Evolutionary conservation across 2,113 vertebrate genomes (phyloP).

Genomic region (Rhegmatorhina hoffmannsi): DNA sequence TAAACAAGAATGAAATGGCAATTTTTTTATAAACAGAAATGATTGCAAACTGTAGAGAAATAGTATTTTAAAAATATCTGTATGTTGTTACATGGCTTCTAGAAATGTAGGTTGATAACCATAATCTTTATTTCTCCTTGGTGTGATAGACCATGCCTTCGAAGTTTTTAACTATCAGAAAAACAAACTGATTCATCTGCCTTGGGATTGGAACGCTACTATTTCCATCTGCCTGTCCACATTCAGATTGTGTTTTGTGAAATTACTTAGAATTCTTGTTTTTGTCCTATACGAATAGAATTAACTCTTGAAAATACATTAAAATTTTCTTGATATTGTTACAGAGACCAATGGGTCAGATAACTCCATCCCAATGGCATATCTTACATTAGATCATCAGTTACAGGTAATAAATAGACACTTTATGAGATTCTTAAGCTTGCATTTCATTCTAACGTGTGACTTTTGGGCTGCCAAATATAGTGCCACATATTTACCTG

Average conservation of each 20-base stretch:
- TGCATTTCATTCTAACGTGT: neutral
- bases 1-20: conserved; percentile 67
- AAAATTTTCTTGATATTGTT: conserved; percentile 38
- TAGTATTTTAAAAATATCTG: neutral
- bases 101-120: conserved; percentile 23
- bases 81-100: conserved; percentile 22
- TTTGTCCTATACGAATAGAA: neutral
- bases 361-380: conserved; percentile 99
- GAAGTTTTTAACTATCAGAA: conserved; percentile 35
- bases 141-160: neutral
- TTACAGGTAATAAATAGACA: conserved; percentile 85
- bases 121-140: conserved; percentile 25
- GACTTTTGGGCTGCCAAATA: neutral
- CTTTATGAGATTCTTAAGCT: neutral
- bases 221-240: conserved; percentile 56
- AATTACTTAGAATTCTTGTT: neutral
- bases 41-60: neutral
- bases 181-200: conserved; percentile 51
- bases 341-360: conserved; percentile 97
- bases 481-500: conserved; percentile 14
- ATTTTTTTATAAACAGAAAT: neutral
- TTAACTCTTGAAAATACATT: neutral
- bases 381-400: conserved; percentile 98
- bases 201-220: conserved; percentile 52
- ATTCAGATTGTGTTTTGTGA: conserved; percentile 38